phyloP scores from a whole-genome alignment of 2,888 invertebrate genomes.

The Belgica antarctica region DNA sequence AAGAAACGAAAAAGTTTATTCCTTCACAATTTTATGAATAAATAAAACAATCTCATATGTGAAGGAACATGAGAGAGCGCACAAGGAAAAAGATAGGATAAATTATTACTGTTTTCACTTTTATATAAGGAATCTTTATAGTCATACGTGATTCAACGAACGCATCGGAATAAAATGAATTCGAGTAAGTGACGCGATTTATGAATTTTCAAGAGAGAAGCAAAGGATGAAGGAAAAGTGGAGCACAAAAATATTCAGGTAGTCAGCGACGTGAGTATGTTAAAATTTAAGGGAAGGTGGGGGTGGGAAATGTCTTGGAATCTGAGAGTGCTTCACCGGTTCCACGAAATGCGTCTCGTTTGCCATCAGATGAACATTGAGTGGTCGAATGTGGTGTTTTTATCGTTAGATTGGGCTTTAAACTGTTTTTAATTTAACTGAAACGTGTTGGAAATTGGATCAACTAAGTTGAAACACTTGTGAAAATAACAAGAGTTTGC shows the following conservation, averaged over 20 bases:
- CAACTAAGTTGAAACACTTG: no score
- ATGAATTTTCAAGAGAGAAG: slow-evolving; percentile 37
- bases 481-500: no score
- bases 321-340: no score
- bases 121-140: slow-evolving; percentile 41
- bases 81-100: slow-evolving; percentile 27
- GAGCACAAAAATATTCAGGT: slow-evolving; percentile 36
- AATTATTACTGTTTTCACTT: slow-evolving; percentile 43
- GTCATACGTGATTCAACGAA: slow-evolving; percentile 37
- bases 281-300: no score
- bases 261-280: slow-evolving; percentile 32
- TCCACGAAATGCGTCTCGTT: no score
- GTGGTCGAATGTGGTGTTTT: no score
- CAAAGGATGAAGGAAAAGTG: slow-evolving; percentile 15
- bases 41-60: slow-evolving; percentile 42
- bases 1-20: slow-evolving; percentile 34
- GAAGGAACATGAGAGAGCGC: background rate
- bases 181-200: slow-evolving; percentile 43
- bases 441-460: no score
- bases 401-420: no score
- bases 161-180: slow-evolving; percentile 27
- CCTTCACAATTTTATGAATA: slow-evolving; percentile 44
- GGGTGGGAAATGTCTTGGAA: no score
- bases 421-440: no score
- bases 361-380: no score